Percentiles rank a stretch among this genome's conserved stretches.
Conservation (phyloP, 1,140 invertebrate genomes). For the Archivesica marissinica region DNA sequence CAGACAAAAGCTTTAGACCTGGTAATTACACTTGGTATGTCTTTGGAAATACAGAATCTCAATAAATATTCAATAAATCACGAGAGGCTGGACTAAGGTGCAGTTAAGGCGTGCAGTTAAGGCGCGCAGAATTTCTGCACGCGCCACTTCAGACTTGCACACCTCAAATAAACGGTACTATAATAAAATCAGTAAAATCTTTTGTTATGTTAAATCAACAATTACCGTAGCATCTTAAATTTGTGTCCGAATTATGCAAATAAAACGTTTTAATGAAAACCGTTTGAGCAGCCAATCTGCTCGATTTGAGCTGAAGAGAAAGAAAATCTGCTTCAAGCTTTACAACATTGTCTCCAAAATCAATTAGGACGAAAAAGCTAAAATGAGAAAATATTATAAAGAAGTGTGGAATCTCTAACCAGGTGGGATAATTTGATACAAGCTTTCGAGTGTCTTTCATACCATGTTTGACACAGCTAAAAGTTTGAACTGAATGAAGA, state of each 20-base stretch:
- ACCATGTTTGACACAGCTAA: neutral
- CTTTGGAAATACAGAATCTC: conserved; percentile 38
- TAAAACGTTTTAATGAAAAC: conserved; percentile 35
- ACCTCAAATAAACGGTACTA: conserved; percentile 58
- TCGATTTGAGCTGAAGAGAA: conserved; percentile 1
- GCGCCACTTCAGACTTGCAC: conserved; percentile 40
- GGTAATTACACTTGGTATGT: conserved; percentile 53
- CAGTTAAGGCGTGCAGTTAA: conserved; percentile 33
- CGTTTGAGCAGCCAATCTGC: conserved; percentile 42
- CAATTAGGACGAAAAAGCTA: conserved; percentile 42
- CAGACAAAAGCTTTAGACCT: conserved; percentile 44
- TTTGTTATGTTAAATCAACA: conserved; percentile 57
- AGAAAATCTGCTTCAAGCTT: conserved; percentile 46
- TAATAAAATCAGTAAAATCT: conserved; percentile 30
- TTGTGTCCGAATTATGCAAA: conserved; percentile 62
- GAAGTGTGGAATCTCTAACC: neutral
- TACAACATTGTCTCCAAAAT: conserved; percentile 41
- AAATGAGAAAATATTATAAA: conserved; percentile 29
- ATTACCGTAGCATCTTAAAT: conserved; percentile 60
- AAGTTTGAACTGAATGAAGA: no score
- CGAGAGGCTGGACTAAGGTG: neutral
- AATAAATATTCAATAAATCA: conserved; percentile 63
- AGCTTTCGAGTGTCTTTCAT: neutral
- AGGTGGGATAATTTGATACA: conserved; percentile 9
- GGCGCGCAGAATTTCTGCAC: conserved; percentile 39